Percentiles rank a stretch among this genome's conserved stretches.
These are phyloP conservation scores for Mesoclemmys tuberculata DNA, from an alignment of 2,113 vertebrate species.

Conservation along the genomic window DNA sequence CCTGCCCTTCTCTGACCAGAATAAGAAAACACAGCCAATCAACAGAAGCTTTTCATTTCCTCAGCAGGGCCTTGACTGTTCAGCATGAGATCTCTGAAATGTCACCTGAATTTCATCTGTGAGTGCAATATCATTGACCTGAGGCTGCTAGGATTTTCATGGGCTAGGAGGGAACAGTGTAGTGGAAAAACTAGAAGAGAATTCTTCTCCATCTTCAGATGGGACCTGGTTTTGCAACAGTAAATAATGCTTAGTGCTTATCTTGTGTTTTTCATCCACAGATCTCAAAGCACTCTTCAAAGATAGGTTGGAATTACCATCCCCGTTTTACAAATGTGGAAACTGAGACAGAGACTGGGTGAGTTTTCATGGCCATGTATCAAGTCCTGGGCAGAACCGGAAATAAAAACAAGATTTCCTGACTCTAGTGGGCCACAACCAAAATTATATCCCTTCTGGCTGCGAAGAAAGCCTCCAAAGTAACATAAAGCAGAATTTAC, in stretches of 20 bases:
- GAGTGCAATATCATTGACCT: fast-evolving
- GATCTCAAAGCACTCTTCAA: neutral
- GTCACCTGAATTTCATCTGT: neutral
- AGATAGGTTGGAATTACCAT: neutral
- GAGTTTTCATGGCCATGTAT: neutral
- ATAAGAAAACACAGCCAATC: slow-evolving; percentile 30
- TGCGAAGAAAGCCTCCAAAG: neutral
- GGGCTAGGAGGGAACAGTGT: neutral
- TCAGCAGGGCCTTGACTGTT: neutral
- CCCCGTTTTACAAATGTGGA: neutral
- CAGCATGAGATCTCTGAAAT: neutral
- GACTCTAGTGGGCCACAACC: fast-evolving
- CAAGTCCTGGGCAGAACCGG: neutral
- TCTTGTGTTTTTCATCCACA: fast-evolving
- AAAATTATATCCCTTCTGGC: neutral
- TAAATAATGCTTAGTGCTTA: neutral
- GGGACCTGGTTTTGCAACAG: neutral
- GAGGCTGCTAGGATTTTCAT: neutral
- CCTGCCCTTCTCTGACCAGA: slow-evolving; percentile 52
- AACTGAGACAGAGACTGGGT: neutral
- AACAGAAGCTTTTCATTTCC: slow-evolving; percentile 48
- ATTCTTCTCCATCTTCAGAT: neutral
- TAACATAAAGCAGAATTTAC: neutral
- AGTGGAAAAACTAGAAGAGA: neutral
- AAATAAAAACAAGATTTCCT: fast-evolving